These are phyloP conservation scores for Pollachius pollachius DNA, from an alignment of 2,113 vertebrate genomes.

Conservation along the genomic window DNA sequence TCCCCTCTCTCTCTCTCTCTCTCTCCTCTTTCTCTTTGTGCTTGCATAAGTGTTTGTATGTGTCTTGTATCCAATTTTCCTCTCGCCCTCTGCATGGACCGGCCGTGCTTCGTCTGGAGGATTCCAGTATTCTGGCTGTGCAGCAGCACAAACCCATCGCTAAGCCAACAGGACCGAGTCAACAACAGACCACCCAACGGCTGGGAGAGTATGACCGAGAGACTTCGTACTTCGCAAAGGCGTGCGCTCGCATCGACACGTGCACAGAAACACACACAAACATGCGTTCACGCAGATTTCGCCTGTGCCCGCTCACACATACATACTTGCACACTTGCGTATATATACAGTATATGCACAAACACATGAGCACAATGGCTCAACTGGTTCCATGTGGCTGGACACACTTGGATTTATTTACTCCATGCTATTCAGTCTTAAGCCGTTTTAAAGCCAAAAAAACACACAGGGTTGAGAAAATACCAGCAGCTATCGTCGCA, in stretches of 20 bases:
- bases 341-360: not conserved
- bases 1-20: too few species aligned
- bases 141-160: too few species aligned
- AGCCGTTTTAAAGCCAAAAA: not conserved
- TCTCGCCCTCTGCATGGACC: too few species aligned
- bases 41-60: too few species aligned
- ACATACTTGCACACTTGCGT: not conserved
- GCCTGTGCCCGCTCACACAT: not conserved
- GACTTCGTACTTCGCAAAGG: not conserved
- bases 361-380: not conserved
- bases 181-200: too few species aligned
- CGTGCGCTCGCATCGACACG: not conserved
- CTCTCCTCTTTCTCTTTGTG: too few species aligned
- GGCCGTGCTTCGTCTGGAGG: too few species aligned
- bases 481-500: constrained; percentile 15
- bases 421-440: not conserved
- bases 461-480: constrained; percentile 7
- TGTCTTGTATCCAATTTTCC: too few species aligned
- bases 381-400: not conserved
- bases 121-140: too few species aligned
- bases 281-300: not conserved
- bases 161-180: too few species aligned
- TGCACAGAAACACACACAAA: not conserved
- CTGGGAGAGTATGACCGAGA: not conserved
- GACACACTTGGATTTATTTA: not conserved